These are phyloP conservation scores for Porites evermanni DNA, from an alignment of 92 coral and sea anemone genomes.

Conservation along the genomic window DNA sequence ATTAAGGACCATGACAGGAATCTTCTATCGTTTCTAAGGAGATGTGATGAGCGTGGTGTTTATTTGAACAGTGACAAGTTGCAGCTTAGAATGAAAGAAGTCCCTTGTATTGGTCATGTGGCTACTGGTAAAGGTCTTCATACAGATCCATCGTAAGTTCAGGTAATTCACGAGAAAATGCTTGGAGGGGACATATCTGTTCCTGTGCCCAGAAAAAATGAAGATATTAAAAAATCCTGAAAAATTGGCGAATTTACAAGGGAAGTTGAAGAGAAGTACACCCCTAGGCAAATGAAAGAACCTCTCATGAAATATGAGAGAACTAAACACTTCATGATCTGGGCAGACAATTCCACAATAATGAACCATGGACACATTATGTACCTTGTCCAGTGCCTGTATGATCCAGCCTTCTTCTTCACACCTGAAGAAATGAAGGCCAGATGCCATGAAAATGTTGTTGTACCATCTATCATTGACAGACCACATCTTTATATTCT, in stretches of 20 bases:
- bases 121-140: too few relatives aligned
- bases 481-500: constrained; percentile 1
- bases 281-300: not conserved
- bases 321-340: not conserved
- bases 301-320: not conserved
- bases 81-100: too few relatives aligned
- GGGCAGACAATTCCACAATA: constrained; percentile 27
- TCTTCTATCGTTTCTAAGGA: too few relatives aligned
- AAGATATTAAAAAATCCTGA: constrained; percentile 48
- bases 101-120: not conserved
- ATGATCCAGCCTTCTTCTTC: constrained; percentile 9
- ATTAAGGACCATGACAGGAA: too few relatives aligned
- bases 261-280: too few relatives aligned
- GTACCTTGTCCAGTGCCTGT: not conserved
- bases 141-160: too few relatives aligned
- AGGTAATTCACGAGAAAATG: not conserved
- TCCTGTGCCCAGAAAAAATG: constrained; percentile 46
- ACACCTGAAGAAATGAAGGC: constrained; percentile 1
- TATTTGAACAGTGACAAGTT: too few relatives aligned
- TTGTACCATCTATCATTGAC: not conserved
- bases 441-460: not conserved
- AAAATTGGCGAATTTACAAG: not conserved
- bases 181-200: constrained; percentile 50
- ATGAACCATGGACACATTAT: constrained; percentile 9
- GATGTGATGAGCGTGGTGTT: too few relatives aligned